phyloP scores from a whole-genome alignment of 2,113 vertebrate genomes.

The Deroptyus accipitrinus region DNA sequence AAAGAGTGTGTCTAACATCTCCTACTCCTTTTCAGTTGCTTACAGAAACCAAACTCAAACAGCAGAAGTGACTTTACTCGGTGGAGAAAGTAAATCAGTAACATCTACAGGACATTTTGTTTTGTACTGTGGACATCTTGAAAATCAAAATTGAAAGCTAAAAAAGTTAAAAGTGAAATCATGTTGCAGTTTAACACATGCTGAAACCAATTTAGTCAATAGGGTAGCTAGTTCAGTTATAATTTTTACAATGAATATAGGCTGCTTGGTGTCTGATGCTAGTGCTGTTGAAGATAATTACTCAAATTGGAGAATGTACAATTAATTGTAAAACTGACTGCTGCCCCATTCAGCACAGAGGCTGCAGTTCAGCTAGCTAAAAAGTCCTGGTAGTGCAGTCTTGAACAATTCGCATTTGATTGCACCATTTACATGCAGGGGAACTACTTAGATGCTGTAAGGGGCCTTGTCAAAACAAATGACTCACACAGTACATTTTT shows the following conservation, averaged over 20 bases:
- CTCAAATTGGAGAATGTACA: background rate
- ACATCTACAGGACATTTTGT: background rate
- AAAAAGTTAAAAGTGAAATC: background rate
- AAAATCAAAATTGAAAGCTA: background rate
- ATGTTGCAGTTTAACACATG: background rate
- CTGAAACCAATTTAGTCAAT: background rate
- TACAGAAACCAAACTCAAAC: background rate
- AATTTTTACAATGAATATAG: background rate
- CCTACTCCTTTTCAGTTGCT: background rate
- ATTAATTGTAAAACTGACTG: background rate
- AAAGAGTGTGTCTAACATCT: conserved; percentile 22
- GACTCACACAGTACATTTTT: background rate
- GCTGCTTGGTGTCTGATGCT: background rate
- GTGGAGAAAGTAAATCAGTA: background rate
- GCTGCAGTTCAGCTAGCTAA: background rate
- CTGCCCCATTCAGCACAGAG: background rate
- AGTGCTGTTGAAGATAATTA: background rate
- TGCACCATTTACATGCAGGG: background rate
- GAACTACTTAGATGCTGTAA: background rate
- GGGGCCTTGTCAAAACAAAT: background rate
- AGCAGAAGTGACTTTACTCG: background rate
- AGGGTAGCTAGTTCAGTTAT: background rate
- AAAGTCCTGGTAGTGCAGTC: background rate
- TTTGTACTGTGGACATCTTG: background rate
- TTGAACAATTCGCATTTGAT: rapidly evolving